Percentiles rank a stretch among this genome's conserved stretches.
These are phyloP conservation scores for Leucophenga varia DNA, from an alignment of 1,140 invertebrate genomes.

Conservation along the genomic window DNA sequence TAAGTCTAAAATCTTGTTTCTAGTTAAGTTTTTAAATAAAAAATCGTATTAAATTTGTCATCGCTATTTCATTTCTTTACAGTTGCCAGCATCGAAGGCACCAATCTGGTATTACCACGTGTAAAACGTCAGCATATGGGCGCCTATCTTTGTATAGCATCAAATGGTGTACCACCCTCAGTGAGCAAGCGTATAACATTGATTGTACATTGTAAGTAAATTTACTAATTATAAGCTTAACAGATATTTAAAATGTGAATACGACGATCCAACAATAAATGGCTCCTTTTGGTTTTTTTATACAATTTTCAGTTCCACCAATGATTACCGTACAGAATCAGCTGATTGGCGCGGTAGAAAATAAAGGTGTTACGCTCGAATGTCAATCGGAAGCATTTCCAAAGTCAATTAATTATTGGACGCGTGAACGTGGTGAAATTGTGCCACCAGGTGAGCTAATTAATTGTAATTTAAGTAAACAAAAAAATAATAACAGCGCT, in stretches of 20 bases:
- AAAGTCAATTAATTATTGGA: slow-evolving; percentile 85
- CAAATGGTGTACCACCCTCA: slow-evolving; percentile 82
- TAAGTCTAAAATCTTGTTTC: no score
- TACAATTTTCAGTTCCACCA: slow-evolving; percentile 68
- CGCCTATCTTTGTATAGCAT: slow-evolving; percentile 84
- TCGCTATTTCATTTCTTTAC: no score
- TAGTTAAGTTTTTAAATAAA: no score
- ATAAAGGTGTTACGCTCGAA: slow-evolving; percentile 73
- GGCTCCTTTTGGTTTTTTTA: not conserved
- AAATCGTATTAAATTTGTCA: no score
- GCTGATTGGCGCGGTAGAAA: slow-evolving; percentile 73
- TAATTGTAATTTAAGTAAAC: not conserved
- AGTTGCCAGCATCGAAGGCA: slow-evolving; percentile 71
- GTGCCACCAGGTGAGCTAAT: slow-evolving; percentile 71
- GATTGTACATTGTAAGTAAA: slow-evolving; percentile 79
- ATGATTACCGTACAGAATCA: slow-evolving; percentile 82
- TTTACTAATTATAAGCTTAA: not conserved
- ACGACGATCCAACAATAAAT: no score
- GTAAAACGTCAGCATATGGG: slow-evolving; percentile 86
- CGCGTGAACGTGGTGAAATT: slow-evolving; percentile 73
- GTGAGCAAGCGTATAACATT: slow-evolving; percentile 86
- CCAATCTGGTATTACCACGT: slow-evolving; percentile 74
- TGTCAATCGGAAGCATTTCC: slow-evolving; percentile 85
- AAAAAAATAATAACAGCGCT: not conserved
- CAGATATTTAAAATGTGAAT: not conserved